Evolutionary conservation across 2,113 vertebrate genomes (phyloP), one percentile per base, ranked within the genome.

Genomic region (Struthio camelus): DNA sequence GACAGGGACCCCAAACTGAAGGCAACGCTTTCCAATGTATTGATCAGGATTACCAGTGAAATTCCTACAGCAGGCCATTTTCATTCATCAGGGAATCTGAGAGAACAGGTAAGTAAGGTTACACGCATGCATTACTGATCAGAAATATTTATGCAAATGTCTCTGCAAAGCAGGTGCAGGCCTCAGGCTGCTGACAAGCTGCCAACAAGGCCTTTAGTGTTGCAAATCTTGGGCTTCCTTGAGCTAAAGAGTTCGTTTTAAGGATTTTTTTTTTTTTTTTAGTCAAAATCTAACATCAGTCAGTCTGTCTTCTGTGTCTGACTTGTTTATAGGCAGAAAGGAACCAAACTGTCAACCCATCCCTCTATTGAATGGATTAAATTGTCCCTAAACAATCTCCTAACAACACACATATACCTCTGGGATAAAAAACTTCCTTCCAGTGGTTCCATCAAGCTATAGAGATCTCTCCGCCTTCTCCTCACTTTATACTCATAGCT

Each of bases 1-100:
- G 5, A 44, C 0, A 1, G 8, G 58, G 22, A 54, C 9, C 0
- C 24, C 9, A 36, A 7, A 0, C 11, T 4, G 4, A 5, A 0
- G 8, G 75, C 85, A 53, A 7, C 0, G 17, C 38, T 13, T 11
- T 3, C 28, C 69, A 9, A 14, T 0, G 56, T 19, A 1, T 1
- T 40, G 3, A 54, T 24, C 66, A 1, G 66, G 9, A 53, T 2
- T 7, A 0, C 23, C 13, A 10, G 58, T 2, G 73, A 3, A 25
- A 8, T 17, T n/a, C 89, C 87, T 14, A 2, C 56, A 3, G 3
- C 0, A 7, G 40, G 40, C 2, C 2, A 34, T 32, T 5, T 8
- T 24, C 30, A 38, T 38, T 32, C 73, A 8, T 0, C 1, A 0
- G 77, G 84, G 69, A 64, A 71, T 79, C 48, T 0, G 1, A 28